Evolutionary conservation across 2,113 vertebrate species (phyloP), one percentile per base, ranked within the genome.

Genomic region (Jaculus jaculus): DNA sequence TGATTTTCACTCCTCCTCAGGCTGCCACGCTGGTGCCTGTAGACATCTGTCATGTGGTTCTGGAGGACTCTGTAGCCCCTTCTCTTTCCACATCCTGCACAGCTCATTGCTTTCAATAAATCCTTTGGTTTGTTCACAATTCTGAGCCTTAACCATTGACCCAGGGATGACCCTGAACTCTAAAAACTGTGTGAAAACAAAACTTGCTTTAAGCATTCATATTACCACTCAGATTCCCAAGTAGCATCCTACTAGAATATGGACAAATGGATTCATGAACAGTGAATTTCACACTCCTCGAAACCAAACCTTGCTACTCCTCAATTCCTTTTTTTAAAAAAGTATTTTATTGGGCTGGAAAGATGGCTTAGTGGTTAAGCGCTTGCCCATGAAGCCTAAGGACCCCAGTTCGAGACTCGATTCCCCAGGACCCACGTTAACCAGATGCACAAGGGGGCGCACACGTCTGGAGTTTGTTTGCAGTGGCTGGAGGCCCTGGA

Each of bases 21-120:
- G 60, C 28, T 13, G 0, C 39, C 42, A 15, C 2, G 11, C 26
- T 51, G 28, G 23, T 3, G 9, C 34, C 23, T 54, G 9, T 24
- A 78, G 60, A 32, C 3, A 23, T 26, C 34, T 65, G 4, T 0
- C 0, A 61, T 32, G 63, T 42, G 20, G 4, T 7, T n/a, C 24
- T 47, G 7, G 28, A 21, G 72, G 61, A 1, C 3, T 3, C 4
- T 15, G 0, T 0, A 23, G 51, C 26, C 15, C 11, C 21, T 34
- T 28, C 69, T 47, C 4, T 30, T 0, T 3, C 28, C 7, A 42
- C 5, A 1, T 11, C 12, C 18, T 7, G 26, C 34, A 69, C 17
- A 5, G 39, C 30, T n/a, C 30, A 34, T 42, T 18, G 11, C 60
- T 61, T 61, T 6, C 60, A 69, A 54, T 12, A 51, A 20, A 4